Evolutionary conservation across 2,797 vertebrate genomes (phyloP).

Genomic region (Triplophysa bombifrons): DNA sequence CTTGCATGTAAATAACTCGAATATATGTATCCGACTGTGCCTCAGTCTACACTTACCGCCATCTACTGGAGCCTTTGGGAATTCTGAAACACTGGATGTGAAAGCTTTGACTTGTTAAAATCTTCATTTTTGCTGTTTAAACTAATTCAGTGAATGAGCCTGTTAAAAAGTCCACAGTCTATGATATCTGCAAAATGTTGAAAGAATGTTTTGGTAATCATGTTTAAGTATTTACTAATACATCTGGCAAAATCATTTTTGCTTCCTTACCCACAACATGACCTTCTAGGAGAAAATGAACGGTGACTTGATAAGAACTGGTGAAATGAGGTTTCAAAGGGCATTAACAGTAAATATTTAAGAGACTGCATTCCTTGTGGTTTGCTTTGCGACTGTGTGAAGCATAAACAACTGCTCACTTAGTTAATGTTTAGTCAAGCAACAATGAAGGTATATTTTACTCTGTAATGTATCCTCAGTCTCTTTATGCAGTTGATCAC

Average conservation of each 20-base stretch:
- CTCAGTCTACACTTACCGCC: neutral
- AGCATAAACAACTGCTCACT: no score
- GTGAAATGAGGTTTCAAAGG: slow-evolving; percentile 32
- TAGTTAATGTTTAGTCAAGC: neutral
- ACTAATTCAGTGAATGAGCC: neutral
- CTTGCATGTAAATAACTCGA: neutral
- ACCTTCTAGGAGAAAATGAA: neutral
- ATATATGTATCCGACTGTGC: neutral
- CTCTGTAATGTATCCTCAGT: no score
- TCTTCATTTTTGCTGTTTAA: neutral
- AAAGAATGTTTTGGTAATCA: no score
- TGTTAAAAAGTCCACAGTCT: neutral
- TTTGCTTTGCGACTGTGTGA: neutral
- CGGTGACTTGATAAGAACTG: neutral
- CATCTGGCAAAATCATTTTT: slow-evolving; percentile 44
- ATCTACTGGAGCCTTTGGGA: neutral
- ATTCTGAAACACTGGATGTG: neutral
- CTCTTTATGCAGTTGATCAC: no score
- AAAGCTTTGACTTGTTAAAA: neutral
- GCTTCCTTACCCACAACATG: neutral
- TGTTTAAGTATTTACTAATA: neutral
- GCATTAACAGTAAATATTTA: slow-evolving; percentile 12
- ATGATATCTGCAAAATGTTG: no score
- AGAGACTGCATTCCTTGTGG: neutral
- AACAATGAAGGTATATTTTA: neutral